These are phyloP conservation scores for Drosophila bifasciata DNA, from an alignment of 1,140 invertebrate genomes.

Conservation along the genomic window DNA sequence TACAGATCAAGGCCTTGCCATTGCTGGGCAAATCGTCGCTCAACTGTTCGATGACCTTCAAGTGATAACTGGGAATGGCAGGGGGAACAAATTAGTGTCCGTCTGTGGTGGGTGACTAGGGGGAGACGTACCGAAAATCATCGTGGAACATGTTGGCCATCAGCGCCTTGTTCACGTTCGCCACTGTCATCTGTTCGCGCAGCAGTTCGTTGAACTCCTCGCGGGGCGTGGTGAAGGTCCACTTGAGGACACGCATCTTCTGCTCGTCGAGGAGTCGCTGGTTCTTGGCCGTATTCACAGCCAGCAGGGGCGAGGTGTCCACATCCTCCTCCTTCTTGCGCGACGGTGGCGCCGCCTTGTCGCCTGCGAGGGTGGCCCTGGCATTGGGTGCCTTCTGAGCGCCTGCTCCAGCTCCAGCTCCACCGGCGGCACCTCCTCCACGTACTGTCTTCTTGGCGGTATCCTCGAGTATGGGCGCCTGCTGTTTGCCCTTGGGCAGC, in stretches of 20 bases:
- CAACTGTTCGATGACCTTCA: conserved; percentile 97
- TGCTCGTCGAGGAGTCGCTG: conserved; percentile 96
- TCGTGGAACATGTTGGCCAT: conserved; percentile 96
- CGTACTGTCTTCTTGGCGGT: conserved; percentile 86
- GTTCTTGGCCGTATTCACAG: conserved; percentile 94
- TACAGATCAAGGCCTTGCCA: conserved; percentile 92
- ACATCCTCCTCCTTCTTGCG: conserved; percentile 93
- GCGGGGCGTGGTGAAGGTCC: conserved; percentile 97
- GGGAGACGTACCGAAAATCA: conserved; percentile 89
- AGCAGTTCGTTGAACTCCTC: conserved; percentile 97
- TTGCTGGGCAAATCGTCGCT: conserved; percentile 92
- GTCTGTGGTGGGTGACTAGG: background rate
- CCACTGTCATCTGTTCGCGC: conserved; percentile 94
- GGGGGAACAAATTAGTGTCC: background rate
- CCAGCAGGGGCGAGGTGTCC: conserved; percentile 91
- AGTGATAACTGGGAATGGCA: conserved; percentile 87
- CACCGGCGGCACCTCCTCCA: conserved; percentile 83
- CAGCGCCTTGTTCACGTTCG: conserved; percentile 93
- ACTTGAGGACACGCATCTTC: conserved; percentile 95
- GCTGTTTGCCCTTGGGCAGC: conserved; percentile 86
- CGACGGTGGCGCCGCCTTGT: conserved; percentile 84
- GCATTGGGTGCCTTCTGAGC: conserved; percentile 84
- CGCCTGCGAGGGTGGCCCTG: conserved; percentile 83
- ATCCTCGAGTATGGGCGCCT: conserved; percentile 82
- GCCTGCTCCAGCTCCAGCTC: conserved; percentile 51